A percentile compares a stretch with the other conserved stretches of the same genome.
These are phyloP conservation scores for Eristalinus sepulchralis DNA, from an alignment of 2,888 invertebrate species.

Conservation along the genomic window DNA sequence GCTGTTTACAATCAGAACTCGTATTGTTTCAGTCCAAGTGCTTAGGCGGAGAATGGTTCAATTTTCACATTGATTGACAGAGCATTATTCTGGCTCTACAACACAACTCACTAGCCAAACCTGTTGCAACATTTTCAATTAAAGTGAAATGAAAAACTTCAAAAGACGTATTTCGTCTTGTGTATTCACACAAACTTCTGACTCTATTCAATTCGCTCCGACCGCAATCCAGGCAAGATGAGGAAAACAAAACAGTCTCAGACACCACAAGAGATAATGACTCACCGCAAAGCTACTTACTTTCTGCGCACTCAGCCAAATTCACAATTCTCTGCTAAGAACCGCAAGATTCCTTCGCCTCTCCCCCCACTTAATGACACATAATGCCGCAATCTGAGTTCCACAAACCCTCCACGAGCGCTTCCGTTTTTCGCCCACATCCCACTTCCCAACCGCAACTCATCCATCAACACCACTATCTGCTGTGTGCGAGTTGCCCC, in stretches of 20 bases:
- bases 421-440: not conserved
- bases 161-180: not conserved
- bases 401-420: not conserved
- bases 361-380: conserved; percentile 16
- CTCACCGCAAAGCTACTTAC: not conserved
- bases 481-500: not conserved
- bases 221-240: too few relatives aligned
- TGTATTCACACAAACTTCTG: too few relatives aligned
- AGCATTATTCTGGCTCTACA: too few relatives aligned
- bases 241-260: not conserved
- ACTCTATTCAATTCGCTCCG: too few relatives aligned
- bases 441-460: not conserved
- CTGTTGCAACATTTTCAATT: too few relatives aligned
- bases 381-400: not conserved
- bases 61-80: too few relatives aligned
- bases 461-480: not conserved
- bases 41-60: too few relatives aligned
- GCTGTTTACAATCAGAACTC: too few relatives aligned
- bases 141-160: not conserved
- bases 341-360: not conserved
- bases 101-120: too few relatives aligned
- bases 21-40: too few relatives aligned
- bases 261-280: not conserved
- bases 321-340: not conserved
- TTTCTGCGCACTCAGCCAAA: not conserved